Percentiles rank a stretch among this genome's conserved stretches.
Evolutionary conservation across 2,888 invertebrate species (phyloP).

Genomic region (Harpagoxenus sublaevis): DNA sequence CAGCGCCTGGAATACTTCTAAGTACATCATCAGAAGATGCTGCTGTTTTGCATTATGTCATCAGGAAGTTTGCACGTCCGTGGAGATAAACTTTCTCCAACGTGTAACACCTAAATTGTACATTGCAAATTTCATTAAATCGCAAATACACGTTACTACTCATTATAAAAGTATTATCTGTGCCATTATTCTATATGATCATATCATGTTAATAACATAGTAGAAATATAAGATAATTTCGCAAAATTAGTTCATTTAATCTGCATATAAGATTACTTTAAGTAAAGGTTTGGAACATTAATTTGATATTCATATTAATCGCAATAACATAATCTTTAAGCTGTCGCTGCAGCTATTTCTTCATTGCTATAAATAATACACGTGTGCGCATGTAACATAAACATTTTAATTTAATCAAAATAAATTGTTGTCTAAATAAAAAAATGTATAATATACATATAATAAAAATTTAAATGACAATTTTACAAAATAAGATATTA

Average conservation of each 20-base stretch:
- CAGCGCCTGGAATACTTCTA: slow-evolving; percentile 11
- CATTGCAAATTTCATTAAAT: slow-evolving; percentile 47
- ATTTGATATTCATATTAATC: background rate
- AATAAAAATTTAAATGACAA: background rate
- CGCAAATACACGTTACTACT: slow-evolving; percentile 2
- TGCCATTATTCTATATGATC: slow-evolving; percentile 22
- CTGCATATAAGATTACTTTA: background rate
- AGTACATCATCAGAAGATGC: slow-evolving; percentile 18
- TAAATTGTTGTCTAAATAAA: background rate
- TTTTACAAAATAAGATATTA: background rate
- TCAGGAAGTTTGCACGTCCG: slow-evolving; percentile 46
- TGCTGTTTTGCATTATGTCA: slow-evolving; percentile 60
- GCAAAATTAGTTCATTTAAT: slow-evolving; percentile 13
- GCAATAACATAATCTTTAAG: slow-evolving; percentile 1
- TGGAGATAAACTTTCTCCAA: slow-evolving; percentile 61
- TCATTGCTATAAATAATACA: background rate
- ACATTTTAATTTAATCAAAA: background rate
- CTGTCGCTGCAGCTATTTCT: background rate
- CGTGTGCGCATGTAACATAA: background rate
- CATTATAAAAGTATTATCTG: slow-evolving; percentile 20
- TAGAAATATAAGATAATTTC: slow-evolving; percentile 13
- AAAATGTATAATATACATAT: background rate
- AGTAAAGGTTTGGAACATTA: background rate
- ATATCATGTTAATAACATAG: slow-evolving; percentile 18
- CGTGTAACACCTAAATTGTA: slow-evolving; percentile 58